Percentiles rank a stretch among this genome's conserved stretches.
Conservation (phyloP, 2,797 vertebrate species). For the Spinus pinus region DNA sequence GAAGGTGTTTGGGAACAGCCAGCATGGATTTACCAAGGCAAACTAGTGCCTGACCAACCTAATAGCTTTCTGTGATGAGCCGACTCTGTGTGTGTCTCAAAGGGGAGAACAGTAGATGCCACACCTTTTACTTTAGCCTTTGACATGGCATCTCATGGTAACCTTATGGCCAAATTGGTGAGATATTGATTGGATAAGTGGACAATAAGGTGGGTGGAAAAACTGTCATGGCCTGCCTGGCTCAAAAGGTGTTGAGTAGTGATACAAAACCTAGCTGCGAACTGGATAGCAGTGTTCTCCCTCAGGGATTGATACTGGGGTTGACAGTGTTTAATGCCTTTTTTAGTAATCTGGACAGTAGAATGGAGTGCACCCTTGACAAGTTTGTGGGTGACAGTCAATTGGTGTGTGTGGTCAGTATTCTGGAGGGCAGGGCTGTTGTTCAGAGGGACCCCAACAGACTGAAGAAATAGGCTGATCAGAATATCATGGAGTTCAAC, state of each 20-base stretch:
- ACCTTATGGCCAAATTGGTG: neutral
- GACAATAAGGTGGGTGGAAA: neutral
- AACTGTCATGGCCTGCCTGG: neutral
- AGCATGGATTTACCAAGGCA: neutral
- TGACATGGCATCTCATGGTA: neutral
- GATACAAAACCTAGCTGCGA: neutral
- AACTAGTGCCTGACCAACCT: neutral
- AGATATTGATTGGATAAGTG: neutral
- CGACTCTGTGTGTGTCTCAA: neutral
- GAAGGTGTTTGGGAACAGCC: neutral
- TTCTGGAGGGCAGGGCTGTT: neutral
- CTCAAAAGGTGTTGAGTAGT: neutral
- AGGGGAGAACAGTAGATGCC: neutral
- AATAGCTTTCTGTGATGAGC: neutral
- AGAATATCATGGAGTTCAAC: too few relatives aligned
- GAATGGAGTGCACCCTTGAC: neutral
- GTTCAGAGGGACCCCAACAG: neutral
- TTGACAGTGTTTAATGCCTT: neutral
- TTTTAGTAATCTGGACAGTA: neutral
- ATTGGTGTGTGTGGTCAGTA: neutral
- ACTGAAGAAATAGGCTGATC: too few relatives aligned
- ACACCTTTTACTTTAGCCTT: neutral
- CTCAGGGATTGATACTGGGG: neutral
- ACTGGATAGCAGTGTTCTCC: neutral
- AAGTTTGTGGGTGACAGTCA: neutral